Evolutionary conservation across 2,113 vertebrate genomes (phyloP).

Genomic region (Boleophthalmus pectinirostris): DNA sequence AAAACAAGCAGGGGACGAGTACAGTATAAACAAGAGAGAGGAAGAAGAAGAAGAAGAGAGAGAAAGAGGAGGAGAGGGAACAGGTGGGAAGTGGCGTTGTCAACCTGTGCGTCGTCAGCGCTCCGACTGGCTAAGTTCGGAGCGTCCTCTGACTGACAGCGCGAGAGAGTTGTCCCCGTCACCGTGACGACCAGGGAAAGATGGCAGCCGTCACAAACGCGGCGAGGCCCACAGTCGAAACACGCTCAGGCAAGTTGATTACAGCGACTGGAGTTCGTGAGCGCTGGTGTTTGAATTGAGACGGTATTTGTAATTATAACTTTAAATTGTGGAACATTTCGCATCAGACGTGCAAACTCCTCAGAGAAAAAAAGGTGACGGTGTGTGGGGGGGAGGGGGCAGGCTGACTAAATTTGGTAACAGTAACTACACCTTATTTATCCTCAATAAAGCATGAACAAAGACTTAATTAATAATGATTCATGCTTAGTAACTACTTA

Average conservation of each 20-base stretch:
- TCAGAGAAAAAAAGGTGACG: too few relatives aligned
- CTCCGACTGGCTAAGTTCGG: constrained; percentile 57
- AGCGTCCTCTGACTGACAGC: constrained; percentile 49
- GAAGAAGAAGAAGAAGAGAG: constrained; percentile 6
- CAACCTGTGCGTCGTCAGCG: constrained; percentile 42
- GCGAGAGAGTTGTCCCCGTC: constrained; percentile 48
- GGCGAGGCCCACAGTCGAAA: not conserved
- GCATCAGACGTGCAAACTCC: too few relatives aligned
- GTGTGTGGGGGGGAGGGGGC: too few relatives aligned
- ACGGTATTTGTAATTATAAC: too few relatives aligned
- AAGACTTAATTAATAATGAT: too few relatives aligned
- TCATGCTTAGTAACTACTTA: too few relatives aligned
- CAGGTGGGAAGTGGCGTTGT: constrained; percentile 73
- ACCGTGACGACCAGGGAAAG: constrained; percentile 31
- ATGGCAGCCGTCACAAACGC: constrained; percentile 12
- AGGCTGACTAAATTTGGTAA: too few relatives aligned
- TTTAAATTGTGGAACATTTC: not conserved
- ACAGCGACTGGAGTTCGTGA: not conserved
- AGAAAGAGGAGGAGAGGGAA: constrained; percentile 30
- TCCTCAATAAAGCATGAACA: too few relatives aligned
- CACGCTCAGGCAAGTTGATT: not conserved
- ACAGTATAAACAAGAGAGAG: constrained; percentile 18
- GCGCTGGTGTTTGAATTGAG: not conserved
- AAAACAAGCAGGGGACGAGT: constrained; percentile 56
- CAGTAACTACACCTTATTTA: too few relatives aligned